Evolutionary conservation across 92 coral and sea anemone species (phyloP), one percentile per base, ranked within the genome.

Genomic region (Siderastrea siderea): DNA sequence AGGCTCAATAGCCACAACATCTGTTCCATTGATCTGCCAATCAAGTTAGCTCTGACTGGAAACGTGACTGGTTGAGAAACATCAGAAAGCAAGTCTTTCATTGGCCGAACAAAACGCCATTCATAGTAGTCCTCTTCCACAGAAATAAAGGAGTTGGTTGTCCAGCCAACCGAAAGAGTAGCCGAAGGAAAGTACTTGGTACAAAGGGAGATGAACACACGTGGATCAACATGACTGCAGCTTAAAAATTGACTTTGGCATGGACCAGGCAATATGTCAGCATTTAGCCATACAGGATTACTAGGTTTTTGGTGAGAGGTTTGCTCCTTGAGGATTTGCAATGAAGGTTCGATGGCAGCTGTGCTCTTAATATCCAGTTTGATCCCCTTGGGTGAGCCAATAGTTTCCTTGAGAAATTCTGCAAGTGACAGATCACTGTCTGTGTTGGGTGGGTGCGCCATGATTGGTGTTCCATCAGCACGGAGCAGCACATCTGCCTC

Each of bases 401-500:
- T 74, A 51, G 93, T 83, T 68, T 83, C 75, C 12, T 90, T 78
- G 7, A 97, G 75, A 80, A 97, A 97, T 49, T 83, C 78, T 45
- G 75, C 90, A 2, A 97, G 92, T 9, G 96, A 93, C 17, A 97
- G 93, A 68, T 97, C 89, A 74, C 99, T 97, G 81, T 97, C 90
- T 1, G 90, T 87, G 55, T 59, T 86, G 16, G 99, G 99, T 7
- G 99, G 99, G 59, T 97, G 99, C 1, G 98, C 99, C 99, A 97
- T 97, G 4, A 97, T 83, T 4, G 98, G 98, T 19, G 48, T 90
- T 11, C 91, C 90, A 61, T 92, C 96, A n/a, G 77, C 61, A 65
- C 88, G 74, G 80, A 93, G 90, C 10, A 66, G 54, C 2, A 97
- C 97, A 84, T 97, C 99, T 43, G 97, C 99, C 68, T 97, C 99